A percentile compares a stretch with the other conserved stretches of the same genome.
Conservation (phyloP, 2,797 vertebrate genomes). For the Steatocranus sp. region DNA sequence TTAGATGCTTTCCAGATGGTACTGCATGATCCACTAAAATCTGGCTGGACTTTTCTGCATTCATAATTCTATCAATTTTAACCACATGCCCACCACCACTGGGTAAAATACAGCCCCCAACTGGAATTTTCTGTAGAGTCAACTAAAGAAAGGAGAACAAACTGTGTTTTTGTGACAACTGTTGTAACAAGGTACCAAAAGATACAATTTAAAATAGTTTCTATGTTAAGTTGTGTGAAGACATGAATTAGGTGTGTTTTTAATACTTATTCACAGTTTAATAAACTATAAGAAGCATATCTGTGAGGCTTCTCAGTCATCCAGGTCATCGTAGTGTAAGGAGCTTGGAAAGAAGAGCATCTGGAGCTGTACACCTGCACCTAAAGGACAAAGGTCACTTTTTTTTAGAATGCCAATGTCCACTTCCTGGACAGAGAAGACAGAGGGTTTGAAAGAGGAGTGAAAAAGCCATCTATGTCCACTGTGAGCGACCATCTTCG, state of each 20-base stretch:
- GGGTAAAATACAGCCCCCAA: not conserved
- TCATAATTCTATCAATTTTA: not conserved
- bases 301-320: not conserved
- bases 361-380: fast-evolving
- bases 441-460: not conserved
- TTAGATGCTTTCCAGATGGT: not conserved
- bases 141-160: not conserved
- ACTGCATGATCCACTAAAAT: not conserved
- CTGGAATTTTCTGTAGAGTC: not conserved
- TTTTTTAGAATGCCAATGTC: not conserved
- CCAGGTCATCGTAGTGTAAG: not conserved
- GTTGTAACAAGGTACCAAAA: not conserved
- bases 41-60: not conserved
- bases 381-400: not conserved
- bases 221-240: not conserved
- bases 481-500: fast-evolving
- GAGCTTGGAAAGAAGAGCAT: not conserved
- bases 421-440: not conserved
- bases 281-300: not conserved
- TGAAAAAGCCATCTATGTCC: not conserved
- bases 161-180: not conserved
- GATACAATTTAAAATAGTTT: not conserved
- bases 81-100: not conserved
- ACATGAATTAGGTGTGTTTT: not conserved
- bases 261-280: not conserved